Conservation (phyloP, 1,140 invertebrate genomes). For the Oedothorax gibbosus region DNA sequence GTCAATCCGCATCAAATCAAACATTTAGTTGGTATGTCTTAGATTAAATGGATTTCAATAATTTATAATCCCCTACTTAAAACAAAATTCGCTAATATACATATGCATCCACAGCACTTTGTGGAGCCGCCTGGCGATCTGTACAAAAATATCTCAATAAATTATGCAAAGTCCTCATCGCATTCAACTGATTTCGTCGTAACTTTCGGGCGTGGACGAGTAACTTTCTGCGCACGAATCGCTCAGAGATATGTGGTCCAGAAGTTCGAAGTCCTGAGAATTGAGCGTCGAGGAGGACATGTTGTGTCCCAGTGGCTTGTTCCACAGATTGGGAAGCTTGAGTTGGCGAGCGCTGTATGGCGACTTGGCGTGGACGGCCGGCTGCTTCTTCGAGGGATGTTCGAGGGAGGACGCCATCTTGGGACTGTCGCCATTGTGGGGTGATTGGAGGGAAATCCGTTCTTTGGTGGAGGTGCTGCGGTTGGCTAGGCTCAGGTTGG, state of each 20-base stretch:
- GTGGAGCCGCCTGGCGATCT: background rate
- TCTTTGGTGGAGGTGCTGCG: slow-evolving; percentile 48
- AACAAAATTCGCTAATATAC: too few relatives aligned
- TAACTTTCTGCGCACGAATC: slow-evolving; percentile 68
- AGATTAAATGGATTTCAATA: too few relatives aligned
- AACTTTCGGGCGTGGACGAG: slow-evolving; percentile 65
- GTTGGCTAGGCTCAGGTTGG: slow-evolving; percentile 40
- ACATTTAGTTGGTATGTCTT: too few relatives aligned
- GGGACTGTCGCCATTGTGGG: slow-evolving; percentile 7
- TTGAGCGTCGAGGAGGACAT: slow-evolving; percentile 48
- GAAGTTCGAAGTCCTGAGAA: slow-evolving; percentile 64
- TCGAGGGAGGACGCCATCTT: background rate
- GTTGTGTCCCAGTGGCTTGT: slow-evolving; percentile 46
- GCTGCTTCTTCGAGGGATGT: background rate
- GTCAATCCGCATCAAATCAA: too few relatives aligned
- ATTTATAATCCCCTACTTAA: too few relatives aligned
- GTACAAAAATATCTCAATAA: slow-evolving; percentile 47
- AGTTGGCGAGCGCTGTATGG: slow-evolving; percentile 31
- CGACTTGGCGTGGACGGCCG: slow-evolving; percentile 19
- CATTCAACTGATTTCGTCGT: slow-evolving; percentile 43
- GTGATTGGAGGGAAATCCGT: slow-evolving; percentile 32
- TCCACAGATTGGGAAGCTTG: slow-evolving; percentile 38
- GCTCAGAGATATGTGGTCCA: slow-evolving; percentile 66
- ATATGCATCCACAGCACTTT: too few relatives aligned
- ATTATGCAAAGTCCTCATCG: background rate